phyloP scores from a whole-genome alignment of 2,888 invertebrate genomes.

The Aricia artaxerxes region DNA sequence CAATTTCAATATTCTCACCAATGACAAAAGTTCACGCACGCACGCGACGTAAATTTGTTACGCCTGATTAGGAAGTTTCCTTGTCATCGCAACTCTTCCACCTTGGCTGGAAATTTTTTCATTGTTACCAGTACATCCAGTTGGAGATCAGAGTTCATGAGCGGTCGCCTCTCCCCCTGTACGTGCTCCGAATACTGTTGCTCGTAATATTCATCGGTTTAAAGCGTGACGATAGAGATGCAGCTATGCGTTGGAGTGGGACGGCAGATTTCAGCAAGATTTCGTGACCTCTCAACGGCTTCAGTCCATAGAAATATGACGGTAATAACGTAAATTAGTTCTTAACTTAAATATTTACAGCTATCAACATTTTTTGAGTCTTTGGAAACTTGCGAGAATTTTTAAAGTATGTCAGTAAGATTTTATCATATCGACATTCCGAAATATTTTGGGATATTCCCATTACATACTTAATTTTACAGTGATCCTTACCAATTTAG shows the following conservation, averaged over 20 bases:
- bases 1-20: constrained; percentile 33
- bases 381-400: neutral
- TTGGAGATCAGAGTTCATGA: constrained; percentile 77
- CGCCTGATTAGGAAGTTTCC: constrained; percentile 76
- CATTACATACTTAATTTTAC: too few relatives aligned
- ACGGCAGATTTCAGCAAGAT: constrained; percentile 64
- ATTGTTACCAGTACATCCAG: constrained; percentile 72
- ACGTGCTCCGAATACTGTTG: constrained; percentile 74
- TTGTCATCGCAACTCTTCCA: constrained; percentile 77
- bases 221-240: constrained; percentile 63
- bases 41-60: constrained; percentile 74
- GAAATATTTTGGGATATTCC: neutral
- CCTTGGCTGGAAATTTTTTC: constrained; percentile 68
- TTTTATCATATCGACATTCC: neutral
- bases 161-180: constrained; percentile 62
- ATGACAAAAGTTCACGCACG: constrained; percentile 53
- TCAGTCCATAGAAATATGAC: constrained; percentile 79
- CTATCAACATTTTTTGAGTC: neutral
- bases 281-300: constrained; percentile 79
- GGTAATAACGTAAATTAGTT: constrained; percentile 81
- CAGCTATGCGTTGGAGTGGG: constrained; percentile 53
- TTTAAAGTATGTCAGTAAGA: neutral
- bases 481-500: too few relatives aligned
- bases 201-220: constrained; percentile 77
- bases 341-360: constrained; percentile 78